These are phyloP conservation scores for Melanotaenia trifasciata DNA, from an alignment of 2,797 vertebrate species.

Conservation along the genomic window DNA sequence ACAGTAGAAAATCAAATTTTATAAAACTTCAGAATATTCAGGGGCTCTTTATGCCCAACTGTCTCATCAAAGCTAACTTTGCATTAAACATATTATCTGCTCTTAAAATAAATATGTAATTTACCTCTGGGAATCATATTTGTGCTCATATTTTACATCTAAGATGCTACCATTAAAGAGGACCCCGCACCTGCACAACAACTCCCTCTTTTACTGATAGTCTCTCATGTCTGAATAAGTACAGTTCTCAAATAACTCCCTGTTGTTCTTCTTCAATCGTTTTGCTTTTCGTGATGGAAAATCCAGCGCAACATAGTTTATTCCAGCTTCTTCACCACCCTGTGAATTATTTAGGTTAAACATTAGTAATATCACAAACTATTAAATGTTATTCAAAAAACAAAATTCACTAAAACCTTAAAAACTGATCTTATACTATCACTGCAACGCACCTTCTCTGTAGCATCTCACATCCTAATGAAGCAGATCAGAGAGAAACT, in stretches of 20 bases:
- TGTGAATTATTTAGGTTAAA: conserved; percentile 13
- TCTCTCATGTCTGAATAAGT: conserved; percentile 26
- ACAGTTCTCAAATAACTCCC: conserved; percentile 12
- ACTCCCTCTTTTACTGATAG: neutral
- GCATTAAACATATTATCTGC: too few relatives aligned
- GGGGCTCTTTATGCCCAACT: too few relatives aligned
- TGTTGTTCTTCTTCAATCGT: conserved; percentile 13
- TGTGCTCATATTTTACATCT: too few relatives aligned
- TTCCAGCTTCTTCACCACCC: neutral
- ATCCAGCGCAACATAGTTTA: conserved; percentile 45
- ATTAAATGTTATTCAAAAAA: neutral
- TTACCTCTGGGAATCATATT: too few relatives aligned
- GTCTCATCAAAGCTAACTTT: too few relatives aligned
- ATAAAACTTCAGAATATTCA: too few relatives aligned
- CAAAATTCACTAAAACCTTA: neutral
- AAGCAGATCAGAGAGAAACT: neutral
- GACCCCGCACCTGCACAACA: neutral
- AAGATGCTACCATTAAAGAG: too few relatives aligned
- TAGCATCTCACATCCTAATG: neutral
- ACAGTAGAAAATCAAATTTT: too few relatives aligned
- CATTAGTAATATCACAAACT: neutral
- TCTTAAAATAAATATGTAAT: too few relatives aligned
- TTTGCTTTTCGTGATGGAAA: conserved; percentile 37
- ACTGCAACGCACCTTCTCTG: neutral
- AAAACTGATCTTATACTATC: neutral